These are phyloP conservation scores for Phaethornis superciliosus DNA, from an alignment of 2,113 vertebrate genomes.

Conservation along the genomic window DNA sequence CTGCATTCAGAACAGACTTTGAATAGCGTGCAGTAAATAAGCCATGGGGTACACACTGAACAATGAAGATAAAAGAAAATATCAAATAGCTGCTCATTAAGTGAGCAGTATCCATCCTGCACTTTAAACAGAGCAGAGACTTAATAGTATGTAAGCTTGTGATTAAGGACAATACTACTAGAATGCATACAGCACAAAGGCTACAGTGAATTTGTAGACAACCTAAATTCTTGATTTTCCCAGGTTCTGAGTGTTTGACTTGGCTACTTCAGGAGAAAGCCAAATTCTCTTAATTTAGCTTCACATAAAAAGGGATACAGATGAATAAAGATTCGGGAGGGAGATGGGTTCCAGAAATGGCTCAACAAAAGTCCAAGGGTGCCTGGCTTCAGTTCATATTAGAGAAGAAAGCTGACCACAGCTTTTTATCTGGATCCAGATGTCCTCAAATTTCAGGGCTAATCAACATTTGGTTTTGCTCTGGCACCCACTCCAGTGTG, in stretches of 20 bases:
- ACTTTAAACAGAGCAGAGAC: not conserved
- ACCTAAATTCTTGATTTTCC: not conserved
- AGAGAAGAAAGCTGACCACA: conserved; percentile 16
- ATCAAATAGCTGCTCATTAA: conserved; percentile 51
- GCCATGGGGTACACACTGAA: conserved; percentile 40
- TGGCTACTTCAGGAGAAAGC: not conserved
- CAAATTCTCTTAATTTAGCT: conserved; percentile 7
- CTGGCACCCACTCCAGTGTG: not conserved
- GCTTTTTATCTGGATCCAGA: conserved; percentile 25
- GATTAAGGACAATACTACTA: conserved; percentile 1
- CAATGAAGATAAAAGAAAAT: conserved; percentile 60
- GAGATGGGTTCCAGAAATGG: not conserved
- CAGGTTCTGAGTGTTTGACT: not conserved
- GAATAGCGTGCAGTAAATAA: conserved; percentile 52
- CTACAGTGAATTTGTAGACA: not conserved
- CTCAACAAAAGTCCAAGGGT: not conserved
- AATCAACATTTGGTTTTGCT: not conserved
- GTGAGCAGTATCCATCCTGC: conserved; percentile 3
- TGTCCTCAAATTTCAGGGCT: not conserved
- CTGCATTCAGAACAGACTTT: conserved; percentile 40
- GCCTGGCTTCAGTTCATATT: not conserved
- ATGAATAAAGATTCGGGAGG: conserved; percentile 8
- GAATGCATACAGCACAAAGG: not conserved
- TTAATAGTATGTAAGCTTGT: not conserved
- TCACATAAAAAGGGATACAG: not conserved